Evolutionary conservation across 2,888 invertebrate species (phyloP).

Genomic region (Metallyticus violacea): DNA sequence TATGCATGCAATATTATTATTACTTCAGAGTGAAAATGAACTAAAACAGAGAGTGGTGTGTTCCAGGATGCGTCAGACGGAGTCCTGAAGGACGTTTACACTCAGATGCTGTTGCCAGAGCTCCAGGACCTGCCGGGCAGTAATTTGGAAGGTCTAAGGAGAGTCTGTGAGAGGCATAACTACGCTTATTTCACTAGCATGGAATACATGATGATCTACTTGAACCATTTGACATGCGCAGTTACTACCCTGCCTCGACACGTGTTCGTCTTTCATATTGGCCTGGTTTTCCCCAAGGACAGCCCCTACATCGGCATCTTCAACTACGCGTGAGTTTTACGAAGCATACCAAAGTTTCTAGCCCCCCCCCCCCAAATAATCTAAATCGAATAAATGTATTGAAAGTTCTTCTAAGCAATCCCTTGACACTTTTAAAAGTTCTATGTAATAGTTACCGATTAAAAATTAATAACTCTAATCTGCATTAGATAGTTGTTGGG

Average conservation of each 20-base stretch:
- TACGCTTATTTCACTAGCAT: neutral
- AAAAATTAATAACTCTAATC: too few relatives aligned
- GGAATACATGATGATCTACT: neutral
- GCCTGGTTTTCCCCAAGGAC: neutral
- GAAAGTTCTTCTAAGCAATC: too few relatives aligned
- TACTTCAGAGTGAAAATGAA: too few relatives aligned
- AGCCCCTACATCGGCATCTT: neutral
- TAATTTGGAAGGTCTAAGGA: neutral
- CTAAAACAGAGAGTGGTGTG: too few relatives aligned
- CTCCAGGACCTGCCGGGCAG: neutral
- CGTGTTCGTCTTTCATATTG: neutral
- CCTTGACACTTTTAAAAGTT: too few relatives aligned
- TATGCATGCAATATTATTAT: too few relatives aligned
- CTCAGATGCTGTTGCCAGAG: neutral
- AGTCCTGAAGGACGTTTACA: neutral
- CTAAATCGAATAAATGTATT: too few relatives aligned
- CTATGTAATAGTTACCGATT: too few relatives aligned
- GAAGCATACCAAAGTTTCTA: too few relatives aligned
- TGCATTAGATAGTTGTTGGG: too few relatives aligned
- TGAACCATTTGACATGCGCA: neutral
- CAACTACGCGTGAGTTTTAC: neutral
- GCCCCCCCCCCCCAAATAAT: too few relatives aligned
- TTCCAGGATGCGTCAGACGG: neutral
- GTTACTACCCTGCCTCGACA: neutral
- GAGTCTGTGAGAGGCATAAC: neutral